Conservation (phyloP, 2,797 vertebrate genomes). For the Nyctibius grandis region DNA sequence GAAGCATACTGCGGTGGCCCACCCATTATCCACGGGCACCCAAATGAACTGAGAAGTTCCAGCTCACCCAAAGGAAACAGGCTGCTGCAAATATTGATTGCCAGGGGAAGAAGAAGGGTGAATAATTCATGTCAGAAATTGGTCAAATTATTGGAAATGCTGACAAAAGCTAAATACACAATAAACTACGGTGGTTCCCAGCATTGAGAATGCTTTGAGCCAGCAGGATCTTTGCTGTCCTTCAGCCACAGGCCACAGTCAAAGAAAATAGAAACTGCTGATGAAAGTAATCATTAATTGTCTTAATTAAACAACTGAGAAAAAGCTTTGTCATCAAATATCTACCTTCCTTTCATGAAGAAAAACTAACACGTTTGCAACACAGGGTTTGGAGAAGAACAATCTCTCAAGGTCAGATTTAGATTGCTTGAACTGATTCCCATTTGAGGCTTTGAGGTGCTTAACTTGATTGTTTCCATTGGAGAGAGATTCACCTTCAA, state of each 20-base stretch:
- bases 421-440: not conserved
- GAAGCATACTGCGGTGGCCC: not conserved
- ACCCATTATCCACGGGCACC: not conserved
- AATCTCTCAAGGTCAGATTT: not conserved
- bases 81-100: not conserved
- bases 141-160: conserved; percentile 3
- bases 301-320: conserved; percentile 19
- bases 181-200: not conserved
- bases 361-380: not conserved
- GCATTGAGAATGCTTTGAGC: not conserved
- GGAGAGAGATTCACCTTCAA: not conserved
- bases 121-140: not conserved
- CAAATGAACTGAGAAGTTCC: not conserved
- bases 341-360: not conserved
- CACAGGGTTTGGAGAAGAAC: not conserved
- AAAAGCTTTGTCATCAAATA: conserved; percentile 26
- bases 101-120: not conserved
- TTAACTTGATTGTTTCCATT: not conserved
- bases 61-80: not conserved
- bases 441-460: not conserved
- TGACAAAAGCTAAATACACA: not conserved
- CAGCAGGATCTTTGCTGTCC: not conserved
- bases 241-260: not conserved
- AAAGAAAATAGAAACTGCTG: conserved; percentile 25
- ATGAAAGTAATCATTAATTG: conserved; percentile 37